Conservation (phyloP, 1,140 invertebrate genomes). For the Drosophila ercepeae region DNA sequence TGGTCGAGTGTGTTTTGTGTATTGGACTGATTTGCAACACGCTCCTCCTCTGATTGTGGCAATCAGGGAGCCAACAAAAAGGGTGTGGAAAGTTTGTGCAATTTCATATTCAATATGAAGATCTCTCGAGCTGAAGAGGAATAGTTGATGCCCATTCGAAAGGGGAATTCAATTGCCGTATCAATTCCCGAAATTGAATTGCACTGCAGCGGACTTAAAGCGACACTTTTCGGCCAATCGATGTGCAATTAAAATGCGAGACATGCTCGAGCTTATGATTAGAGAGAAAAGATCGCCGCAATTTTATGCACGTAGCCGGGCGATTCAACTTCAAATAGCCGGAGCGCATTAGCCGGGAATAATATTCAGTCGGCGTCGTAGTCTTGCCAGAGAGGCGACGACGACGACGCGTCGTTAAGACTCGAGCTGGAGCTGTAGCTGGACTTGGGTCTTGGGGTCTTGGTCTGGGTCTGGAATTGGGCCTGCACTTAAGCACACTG, state of each 20-base stretch:
- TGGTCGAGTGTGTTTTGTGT: background rate
- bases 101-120: conserved; percentile 55
- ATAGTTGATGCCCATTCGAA: background rate
- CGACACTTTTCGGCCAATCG: conserved; percentile 21
- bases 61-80: conserved; percentile 57
- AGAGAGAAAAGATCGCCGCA: conserved; percentile 61
- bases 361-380: conserved; percentile 42
- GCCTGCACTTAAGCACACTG: conserved; percentile 69
- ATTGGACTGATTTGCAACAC: conserved; percentile 38
- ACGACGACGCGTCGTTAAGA: conserved; percentile 11
- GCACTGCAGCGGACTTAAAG: conserved; percentile 12
- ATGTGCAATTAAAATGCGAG: conserved; percentile 61
- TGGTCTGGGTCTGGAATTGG: conserved; percentile 29
- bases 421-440: background rate
- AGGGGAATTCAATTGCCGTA: conserved; percentile 15
- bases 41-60: conserved; percentile 56
- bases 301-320: conserved; percentile 67
- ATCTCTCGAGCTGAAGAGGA: background rate
- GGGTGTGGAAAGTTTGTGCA: conserved; percentile 50
- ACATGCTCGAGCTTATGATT: conserved; percentile 61
- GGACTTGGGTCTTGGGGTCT: background rate
- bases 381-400: conserved; percentile 38
- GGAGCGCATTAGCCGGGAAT: conserved; percentile 36
- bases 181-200: conserved; percentile 2
- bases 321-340: conserved; percentile 49